Base-by-base conservation (phyloP, 1,140 invertebrate species). In the Apis laboriosa region DNA sequence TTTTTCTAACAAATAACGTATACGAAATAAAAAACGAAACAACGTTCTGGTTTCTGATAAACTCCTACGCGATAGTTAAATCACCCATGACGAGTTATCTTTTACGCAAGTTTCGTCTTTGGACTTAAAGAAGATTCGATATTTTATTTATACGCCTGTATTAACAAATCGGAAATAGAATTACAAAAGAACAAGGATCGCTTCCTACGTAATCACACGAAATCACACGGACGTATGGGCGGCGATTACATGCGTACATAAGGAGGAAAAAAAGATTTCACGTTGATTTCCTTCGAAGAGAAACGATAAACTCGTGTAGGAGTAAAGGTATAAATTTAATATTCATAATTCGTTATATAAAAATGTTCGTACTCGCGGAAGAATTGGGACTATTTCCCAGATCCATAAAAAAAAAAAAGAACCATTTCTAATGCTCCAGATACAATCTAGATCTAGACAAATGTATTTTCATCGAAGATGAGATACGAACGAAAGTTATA, bases 141-240 rank as follows among this genome's bases (percentile, higher is more conserved):
- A 82, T 79, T 87, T 87, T 76, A 87, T 70, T 63, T 76, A 76
- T 64, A 24, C 56, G 56, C 55, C 68, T 55, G 12, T 24, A 73
- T 34, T 61, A 61, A 77, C 55, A 60, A 53, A 70, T 67, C 21
- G 72, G 19, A 17, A 58, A 63, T 63, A 63, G 1, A 82, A 80
- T 28, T n/a, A 21, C 24, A 12, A 66, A 72, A 61, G 81, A 66
- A 75, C 86, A 55, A 77, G 61, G 61, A 51, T 17, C 2, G 24
- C 83, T 66, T 87, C 86, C 81, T 82, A 88, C 86, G 78, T 87
- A 86, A 85, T 88, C 74, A 49, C 28, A 61, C 72, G 53, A 28
- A 61, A 61, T n/a, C 67, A 58, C 63, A 34, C 28, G 55, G 24
- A 66, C 60, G 75, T 24, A 85, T 87, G 83, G 86, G 86, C 81